Conservation (phyloP, 2,113 vertebrate species). For the Sinocyclocheilus anophthalmus region DNA sequence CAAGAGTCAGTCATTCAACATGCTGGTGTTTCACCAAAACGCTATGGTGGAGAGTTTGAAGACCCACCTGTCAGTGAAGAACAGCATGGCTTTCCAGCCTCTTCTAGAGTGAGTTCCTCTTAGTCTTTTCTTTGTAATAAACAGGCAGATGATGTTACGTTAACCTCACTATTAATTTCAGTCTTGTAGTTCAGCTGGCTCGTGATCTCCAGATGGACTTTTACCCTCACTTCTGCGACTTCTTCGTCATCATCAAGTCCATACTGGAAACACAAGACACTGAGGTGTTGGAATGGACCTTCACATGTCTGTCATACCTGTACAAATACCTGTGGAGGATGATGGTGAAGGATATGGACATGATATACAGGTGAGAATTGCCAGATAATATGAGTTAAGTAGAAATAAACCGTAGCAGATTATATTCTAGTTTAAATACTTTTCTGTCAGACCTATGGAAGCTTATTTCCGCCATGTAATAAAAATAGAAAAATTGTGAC, state of each 20-base stretch:
- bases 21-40: slow-evolving; percentile 93
- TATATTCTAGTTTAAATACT: neutral
- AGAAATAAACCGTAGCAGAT: neutral
- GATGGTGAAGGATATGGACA: slow-evolving; percentile 93
- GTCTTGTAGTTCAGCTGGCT: slow-evolving; percentile 92
- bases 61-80: slow-evolving; percentile 82
- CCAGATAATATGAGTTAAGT: neutral
- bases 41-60: slow-evolving; percentile 88
- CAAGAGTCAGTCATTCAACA: slow-evolving; percentile 94
- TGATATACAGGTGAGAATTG: slow-evolving; percentile 86
- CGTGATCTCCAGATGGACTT: slow-evolving; percentile 96
- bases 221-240: slow-evolving; percentile 93
- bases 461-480: too few relatives aligned
- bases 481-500: too few relatives aligned
- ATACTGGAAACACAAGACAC: slow-evolving; percentile 93
- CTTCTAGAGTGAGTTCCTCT: slow-evolving; percentile 88
- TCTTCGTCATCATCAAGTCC: slow-evolving; percentile 86
- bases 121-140: neutral
- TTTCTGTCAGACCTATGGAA: neutral
- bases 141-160: neutral
- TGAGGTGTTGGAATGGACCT: slow-evolving; percentile 91
- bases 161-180: slow-evolving; percentile 61
- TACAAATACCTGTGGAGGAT: slow-evolving; percentile 97
- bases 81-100: slow-evolving; percentile 89
- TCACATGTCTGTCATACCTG: slow-evolving; percentile 92